phyloP scores from a whole-genome alignment of 2,797 vertebrate genomes.

The Heterohyrax brucei region DNA sequence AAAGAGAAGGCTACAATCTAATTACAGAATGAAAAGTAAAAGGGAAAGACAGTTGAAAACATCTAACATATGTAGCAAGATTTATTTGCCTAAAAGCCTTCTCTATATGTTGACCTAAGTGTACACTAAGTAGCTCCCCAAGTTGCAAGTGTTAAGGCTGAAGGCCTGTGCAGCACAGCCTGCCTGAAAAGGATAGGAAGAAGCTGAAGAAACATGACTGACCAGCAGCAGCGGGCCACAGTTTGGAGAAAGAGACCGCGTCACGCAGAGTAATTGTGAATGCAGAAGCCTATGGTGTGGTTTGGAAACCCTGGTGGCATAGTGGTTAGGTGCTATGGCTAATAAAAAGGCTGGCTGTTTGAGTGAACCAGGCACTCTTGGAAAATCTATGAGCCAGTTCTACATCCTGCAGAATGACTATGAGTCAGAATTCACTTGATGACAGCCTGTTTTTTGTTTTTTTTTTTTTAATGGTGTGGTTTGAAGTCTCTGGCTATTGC shows the following conservation, averaged over 20 bases:
- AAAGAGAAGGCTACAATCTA: neutral
- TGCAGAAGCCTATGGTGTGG: fast-evolving
- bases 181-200: neutral
- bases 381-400: no score
- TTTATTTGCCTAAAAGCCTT: neutral
- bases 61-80: neutral
- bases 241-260: neutral
- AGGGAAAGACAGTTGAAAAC: neutral
- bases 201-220: neutral
- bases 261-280: neutral
- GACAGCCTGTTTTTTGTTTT: no score
- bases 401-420: no score
- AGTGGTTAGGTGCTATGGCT: no score
- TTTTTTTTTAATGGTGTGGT: neutral
- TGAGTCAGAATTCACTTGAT: no score
- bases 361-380: no score
- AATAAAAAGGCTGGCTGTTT: no score
- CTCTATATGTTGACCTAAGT: neutral
- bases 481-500: neutral
- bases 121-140: neutral
- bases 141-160: neutral
- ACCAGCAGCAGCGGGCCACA: neutral
- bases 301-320: no score
- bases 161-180: neutral
- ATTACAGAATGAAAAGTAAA: constrained; percentile 8